Evolutionary conservation across 2,113 vertebrate genomes (phyloP), one percentile per base, ranked within the genome.

Genomic region (Cebidichthys violaceus): DNA sequence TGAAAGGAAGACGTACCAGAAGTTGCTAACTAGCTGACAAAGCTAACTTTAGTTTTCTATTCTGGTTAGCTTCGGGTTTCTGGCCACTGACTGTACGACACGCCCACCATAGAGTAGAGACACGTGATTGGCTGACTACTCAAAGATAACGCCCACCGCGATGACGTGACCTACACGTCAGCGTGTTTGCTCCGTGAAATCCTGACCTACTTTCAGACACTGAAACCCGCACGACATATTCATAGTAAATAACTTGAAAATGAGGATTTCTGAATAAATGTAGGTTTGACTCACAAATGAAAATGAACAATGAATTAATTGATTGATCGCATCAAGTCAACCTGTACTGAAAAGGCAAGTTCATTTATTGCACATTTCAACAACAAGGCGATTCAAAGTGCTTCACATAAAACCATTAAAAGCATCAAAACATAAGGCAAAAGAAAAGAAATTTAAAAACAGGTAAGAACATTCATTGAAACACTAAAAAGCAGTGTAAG

Each of bases 1-100:
- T 65, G 0, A 81, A 68, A 33, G 52, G 20, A 59, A 64, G 0
- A 9, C 78, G 50, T 91, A 90, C 89, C 88, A 79, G 35, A 73
- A 76, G 70, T 79, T 76, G 29, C 57, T 81, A 62, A 77, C 84
- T 90, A 86, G 66, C 79, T 11, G 57, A 77, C 14, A 33, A 52
- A 39, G 87, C 87, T 90, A 89, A 82, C 83, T 77, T 77, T 72
- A 10, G 83, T 70, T 86, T 81, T 81, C 81, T 83, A 80, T 50
- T 54, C 45, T 31, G 7, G 43, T 76, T 83, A 45, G 83, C 74
- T 85, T 79, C n/a, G 55, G 35, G 11, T 45, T 47, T 67, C 61
- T 77, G 35, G 10, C 6, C 29, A 2, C 14, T 33, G 52, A 61
- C 0, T 11, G 9, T 1, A 4, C 0, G 85, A 1, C 81, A 85